Base-by-base conservation (phyloP, 2,888 invertebrate species). In the Gymnocheta viridis region DNA sequence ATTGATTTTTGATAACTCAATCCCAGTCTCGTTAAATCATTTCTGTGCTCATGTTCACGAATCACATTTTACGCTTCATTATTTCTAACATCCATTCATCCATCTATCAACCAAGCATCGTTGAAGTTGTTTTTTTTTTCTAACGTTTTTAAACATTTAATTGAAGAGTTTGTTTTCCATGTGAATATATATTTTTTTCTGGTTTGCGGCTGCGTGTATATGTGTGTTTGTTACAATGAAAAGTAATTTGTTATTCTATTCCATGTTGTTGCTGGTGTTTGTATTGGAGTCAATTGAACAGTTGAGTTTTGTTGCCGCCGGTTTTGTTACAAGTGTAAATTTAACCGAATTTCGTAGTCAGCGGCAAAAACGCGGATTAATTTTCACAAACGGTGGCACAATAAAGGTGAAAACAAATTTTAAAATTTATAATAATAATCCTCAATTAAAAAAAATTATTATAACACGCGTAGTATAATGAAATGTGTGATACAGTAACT, bases 371-470 rank as follows among this genome's bases (percentile, higher is more conserved):
- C 86, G 89, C 9, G 79, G 86, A 32, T 76, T 89, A 66, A 86
- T 87, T 81, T 89, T 87, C 41, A 83, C 86, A 38, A 87, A 86
- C 49, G 86, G 87, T 27, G 88, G 88, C 4, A 67, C 80, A 62
- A 54, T 88, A 14, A 88, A 88, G 87, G 89, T 89, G 78, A 69
- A 72, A 51, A 27, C 2, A 24, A 38, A 35, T n/a, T n/a, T n/a
- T n/a, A n/a, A n/a, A n/a, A n/a, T n/a, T n/a, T n/a, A n/a, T n/a
- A n/a, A n/a, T n/a, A n/a, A n/a, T n/a, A n/a, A n/a, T n/a, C n/a
- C n/a, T n/a, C n/a, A n/a, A n/a, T n/a, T n/a, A n/a, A n/a, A n/a
- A n/a, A n/a, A n/a, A n/a, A n/a, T n/a, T n/a, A n/a, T n/a, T n/a
- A n/a, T n/a, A n/a, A n/a, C n/a, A n/a, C n/a, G n/a, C n/a, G n/a